A percentile compares a stretch with the other conserved stretches of the same genome.
Evolutionary conservation across 2,113 vertebrate genomes (phyloP).

Genomic region (Proteles cristata): DNA sequence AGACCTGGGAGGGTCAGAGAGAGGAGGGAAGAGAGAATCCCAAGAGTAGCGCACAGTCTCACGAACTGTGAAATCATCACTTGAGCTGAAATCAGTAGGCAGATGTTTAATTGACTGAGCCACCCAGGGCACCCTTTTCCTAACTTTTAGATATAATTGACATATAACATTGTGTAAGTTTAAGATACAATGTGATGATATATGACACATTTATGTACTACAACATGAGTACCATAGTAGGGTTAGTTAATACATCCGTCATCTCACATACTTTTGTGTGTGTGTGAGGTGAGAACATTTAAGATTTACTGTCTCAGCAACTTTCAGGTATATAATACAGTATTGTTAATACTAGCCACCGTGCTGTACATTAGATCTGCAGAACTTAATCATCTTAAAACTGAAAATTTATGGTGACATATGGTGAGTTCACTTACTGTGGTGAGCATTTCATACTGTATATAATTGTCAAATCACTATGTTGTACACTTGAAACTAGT

Average conservation of each 20-base stretch:
- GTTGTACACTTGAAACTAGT: neutral
- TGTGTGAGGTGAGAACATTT: neutral
- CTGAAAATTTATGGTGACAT: neutral
- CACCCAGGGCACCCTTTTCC: too few relatives aligned
- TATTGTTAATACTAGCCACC: neutral
- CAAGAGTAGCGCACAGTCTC: too few relatives aligned
- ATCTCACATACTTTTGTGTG: neutral
- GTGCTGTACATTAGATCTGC: neutral
- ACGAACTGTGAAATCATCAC: too few relatives aligned
- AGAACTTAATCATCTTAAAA: neutral
- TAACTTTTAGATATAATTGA: neutral
- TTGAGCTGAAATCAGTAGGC: too few relatives aligned
- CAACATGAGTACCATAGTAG: neutral
- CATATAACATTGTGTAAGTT: neutral
- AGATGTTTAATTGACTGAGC: too few relatives aligned
- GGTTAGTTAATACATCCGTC: neutral
- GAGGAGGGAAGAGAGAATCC: too few relatives aligned
- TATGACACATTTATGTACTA: neutral
- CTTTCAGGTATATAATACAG: neutral
- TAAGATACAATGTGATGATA: neutral
- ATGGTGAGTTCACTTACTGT: neutral
- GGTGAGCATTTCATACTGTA: neutral
- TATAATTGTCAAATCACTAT: neutral
- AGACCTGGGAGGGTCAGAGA: too few relatives aligned
- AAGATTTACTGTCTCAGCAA: neutral